Conservation (phyloP, 1,140 invertebrate genomes). For the Prorops nasuta region DNA sequence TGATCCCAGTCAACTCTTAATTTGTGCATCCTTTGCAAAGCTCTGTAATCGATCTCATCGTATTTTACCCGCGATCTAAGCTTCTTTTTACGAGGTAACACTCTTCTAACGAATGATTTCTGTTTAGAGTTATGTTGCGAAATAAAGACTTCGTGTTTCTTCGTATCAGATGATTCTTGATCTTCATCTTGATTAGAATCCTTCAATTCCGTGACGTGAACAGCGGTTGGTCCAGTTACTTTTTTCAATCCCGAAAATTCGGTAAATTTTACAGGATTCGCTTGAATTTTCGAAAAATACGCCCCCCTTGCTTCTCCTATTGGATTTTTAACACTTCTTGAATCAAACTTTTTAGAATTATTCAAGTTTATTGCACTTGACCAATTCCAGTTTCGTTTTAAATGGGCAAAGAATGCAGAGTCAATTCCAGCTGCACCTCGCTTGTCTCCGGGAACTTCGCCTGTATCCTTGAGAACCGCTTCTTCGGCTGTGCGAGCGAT, state of each 20-base stretch:
- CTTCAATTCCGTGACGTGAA: constrained; percentile 18
- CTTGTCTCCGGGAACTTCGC: constrained; percentile 69
- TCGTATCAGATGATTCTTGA: not conserved
- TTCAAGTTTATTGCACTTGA: constrained; percentile 9
- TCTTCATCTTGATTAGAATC: constrained; percentile 1
- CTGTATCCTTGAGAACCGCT: constrained; percentile 55
- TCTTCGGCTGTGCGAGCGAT: constrained; percentile 51
- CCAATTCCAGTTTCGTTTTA: constrained; percentile 70
- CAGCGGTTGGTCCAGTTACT: constrained; percentile 22
- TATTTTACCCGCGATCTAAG: constrained; percentile 49
- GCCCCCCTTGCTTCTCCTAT: constrained; percentile 9
- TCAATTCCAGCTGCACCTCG: constrained; percentile 73
- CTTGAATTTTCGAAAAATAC: constrained; percentile 36
- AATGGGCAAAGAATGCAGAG: constrained; percentile 67
- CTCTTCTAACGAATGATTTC: constrained; percentile 38
- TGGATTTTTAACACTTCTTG: constrained; percentile 4
- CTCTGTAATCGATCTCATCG: constrained; percentile 68
- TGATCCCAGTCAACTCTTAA: constrained; percentile 64
- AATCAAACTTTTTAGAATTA: not conserved
- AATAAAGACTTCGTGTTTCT: constrained; percentile 23
- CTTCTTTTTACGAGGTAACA: constrained; percentile 39
- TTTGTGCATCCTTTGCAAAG: constrained; percentile 66
- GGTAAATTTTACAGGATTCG: constrained; percentile 33
- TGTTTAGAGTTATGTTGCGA: constrained; percentile 17
- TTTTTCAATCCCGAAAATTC: constrained; percentile 35